A percentile compares a stretch with the other conserved stretches of the same genome.
Conservation (phyloP, 2,888 invertebrate species). For the Pristionchus entomophagus region DNA sequence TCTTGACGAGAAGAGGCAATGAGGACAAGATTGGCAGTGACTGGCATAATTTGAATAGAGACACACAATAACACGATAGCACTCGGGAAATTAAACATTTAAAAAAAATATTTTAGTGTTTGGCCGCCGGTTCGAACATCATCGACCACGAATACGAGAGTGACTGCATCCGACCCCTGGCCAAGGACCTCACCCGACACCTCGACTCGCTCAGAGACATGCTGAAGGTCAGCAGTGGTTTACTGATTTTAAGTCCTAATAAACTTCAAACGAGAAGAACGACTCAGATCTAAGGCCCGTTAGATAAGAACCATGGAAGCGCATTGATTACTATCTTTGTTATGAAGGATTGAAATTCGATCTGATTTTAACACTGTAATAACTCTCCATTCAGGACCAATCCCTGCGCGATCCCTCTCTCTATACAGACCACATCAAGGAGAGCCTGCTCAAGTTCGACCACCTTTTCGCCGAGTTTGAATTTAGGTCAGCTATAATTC, state of each 20-base stretch:
- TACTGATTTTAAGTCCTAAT: too few relatives aligned
- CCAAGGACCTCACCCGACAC: conserved; percentile 95
- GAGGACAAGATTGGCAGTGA: background rate
- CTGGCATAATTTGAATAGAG: background rate
- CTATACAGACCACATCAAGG: conserved; percentile 78
- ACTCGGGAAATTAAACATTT: too few relatives aligned
- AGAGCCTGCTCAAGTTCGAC: conserved; percentile 82
- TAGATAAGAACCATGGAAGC: too few relatives aligned
- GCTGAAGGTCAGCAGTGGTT: conserved; percentile 87
- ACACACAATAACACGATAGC: too few relatives aligned
- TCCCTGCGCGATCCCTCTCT: conserved; percentile 76
- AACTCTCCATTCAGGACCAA: conserved; percentile 82
- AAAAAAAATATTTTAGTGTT: conserved; percentile 84
- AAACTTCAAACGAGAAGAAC: too few relatives aligned
- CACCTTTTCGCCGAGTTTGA: conserved; percentile 97
- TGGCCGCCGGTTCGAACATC: conserved; percentile 97
- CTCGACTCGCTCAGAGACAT: conserved; percentile 92
- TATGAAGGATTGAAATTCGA: background rate
- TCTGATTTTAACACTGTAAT: background rate
- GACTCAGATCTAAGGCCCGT: too few relatives aligned
- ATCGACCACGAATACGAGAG: conserved; percentile 97
- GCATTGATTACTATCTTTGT: background rate
- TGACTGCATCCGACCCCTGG: conserved; percentile 94
- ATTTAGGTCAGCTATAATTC: conserved; percentile 82
- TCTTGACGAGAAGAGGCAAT: background rate